These are phyloP conservation scores for Pseudomugil gertrudae DNA, from an alignment of 2,797 vertebrate species.

Conservation along the genomic window DNA sequence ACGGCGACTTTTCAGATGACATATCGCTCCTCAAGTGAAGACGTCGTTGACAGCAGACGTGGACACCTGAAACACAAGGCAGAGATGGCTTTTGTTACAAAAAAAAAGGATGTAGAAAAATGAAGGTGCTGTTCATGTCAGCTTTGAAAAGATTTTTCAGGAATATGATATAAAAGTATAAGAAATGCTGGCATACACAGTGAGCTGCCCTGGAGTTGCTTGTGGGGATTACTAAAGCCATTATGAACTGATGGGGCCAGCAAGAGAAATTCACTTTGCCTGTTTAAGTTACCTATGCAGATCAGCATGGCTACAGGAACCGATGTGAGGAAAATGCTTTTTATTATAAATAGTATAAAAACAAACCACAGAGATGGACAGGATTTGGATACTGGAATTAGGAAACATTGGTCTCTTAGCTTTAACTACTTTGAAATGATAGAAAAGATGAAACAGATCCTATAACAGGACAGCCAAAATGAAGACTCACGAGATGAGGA, in stretches of 20 bases:
- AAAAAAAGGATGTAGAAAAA: slow-evolving; percentile 19
- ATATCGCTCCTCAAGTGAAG: slow-evolving; percentile 96
- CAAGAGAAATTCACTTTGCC: slow-evolving; percentile 26
- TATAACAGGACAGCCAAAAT: slow-evolving; percentile 4
- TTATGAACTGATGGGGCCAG: slow-evolving; percentile 37
- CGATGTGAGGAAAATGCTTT: slow-evolving; percentile 11
- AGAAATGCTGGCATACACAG: slow-evolving; percentile 14
- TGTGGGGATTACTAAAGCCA: slow-evolving; percentile 47
- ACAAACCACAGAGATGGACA: slow-evolving; percentile 24
- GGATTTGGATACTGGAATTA: background rate
- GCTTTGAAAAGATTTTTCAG: slow-evolving; percentile 35
- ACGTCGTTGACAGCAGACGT: background rate
- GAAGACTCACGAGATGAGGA: slow-evolving; percentile 15
- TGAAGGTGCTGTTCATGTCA: slow-evolving; percentile 43
- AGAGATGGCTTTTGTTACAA: slow-evolving; percentile 4
- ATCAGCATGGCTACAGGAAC: slow-evolving; percentile 41
- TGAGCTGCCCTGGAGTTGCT: slow-evolving; percentile 15
- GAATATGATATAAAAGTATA: slow-evolving; percentile 30
- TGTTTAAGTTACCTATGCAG: slow-evolving; percentile 59
- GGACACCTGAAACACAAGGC: slow-evolving; percentile 24
- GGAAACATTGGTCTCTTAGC: slow-evolving; percentile 22
- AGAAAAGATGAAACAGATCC: background rate
- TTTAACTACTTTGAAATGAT: background rate
- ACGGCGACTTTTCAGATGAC: slow-evolving; percentile 94
- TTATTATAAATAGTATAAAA: slow-evolving; percentile 49